Evolutionary conservation across 2,888 invertebrate genomes (phyloP).

Genomic region (Apocheima hispidaria): DNA sequence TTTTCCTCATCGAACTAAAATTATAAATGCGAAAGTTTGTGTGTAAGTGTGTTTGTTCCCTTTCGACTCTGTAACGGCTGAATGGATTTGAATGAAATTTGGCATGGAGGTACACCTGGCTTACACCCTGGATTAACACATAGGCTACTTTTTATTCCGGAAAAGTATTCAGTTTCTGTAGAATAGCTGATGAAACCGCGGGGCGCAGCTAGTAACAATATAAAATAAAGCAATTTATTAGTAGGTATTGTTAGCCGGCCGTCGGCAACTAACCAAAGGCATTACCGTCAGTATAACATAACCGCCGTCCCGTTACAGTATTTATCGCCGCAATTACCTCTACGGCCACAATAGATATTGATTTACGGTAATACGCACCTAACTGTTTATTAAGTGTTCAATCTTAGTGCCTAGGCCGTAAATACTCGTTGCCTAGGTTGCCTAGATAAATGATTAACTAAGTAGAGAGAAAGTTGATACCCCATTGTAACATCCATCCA

Average conservation of each 20-base stretch:
- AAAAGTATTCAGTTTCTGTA: too few species aligned
- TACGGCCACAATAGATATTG: conserved; percentile 37
- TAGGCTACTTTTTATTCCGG: too few species aligned
- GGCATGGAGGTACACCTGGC: too few species aligned
- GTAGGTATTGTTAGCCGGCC: not conserved
- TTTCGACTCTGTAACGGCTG: too few species aligned
- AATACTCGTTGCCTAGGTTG: conserved; percentile 17
- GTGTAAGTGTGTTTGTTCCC: too few species aligned
- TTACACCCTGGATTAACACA: too few species aligned
- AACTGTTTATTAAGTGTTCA: conserved; percentile 43
- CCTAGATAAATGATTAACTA: not conserved
- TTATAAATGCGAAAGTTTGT: too few species aligned
- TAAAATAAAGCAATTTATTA: not conserved
- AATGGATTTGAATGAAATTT: too few species aligned
- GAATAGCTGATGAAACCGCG: too few species aligned
- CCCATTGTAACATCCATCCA: too few species aligned
- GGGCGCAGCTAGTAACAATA: too few species aligned
- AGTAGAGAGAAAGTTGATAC: not conserved
- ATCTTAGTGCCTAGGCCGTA: conserved; percentile 33
- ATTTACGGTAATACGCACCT: conserved; percentile 37
- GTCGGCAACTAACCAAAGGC: conserved; percentile 24
- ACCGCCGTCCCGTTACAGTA: conserved; percentile 28
- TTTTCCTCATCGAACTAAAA: not conserved
- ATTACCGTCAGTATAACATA: conserved; percentile 26
- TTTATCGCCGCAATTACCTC: conserved; percentile 30